Evolutionary conservation across 2,113 vertebrate species (phyloP).

Genomic region (Cygnus atratus): DNA sequence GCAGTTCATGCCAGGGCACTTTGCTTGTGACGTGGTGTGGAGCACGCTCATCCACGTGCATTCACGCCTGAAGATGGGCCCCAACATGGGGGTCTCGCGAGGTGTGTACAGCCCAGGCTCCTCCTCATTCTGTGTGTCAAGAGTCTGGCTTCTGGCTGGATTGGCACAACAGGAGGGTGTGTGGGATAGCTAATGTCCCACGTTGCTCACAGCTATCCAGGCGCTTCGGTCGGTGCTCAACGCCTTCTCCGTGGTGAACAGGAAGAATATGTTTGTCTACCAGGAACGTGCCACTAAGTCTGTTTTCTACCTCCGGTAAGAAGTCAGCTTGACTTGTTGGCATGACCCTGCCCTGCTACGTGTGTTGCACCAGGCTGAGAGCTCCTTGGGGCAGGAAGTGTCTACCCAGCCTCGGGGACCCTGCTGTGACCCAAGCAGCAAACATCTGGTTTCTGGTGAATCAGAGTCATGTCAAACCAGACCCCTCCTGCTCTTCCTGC

Average conservation of each 20-base stretch:
- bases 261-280: slow-evolving; percentile 99
- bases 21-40: slow-evolving; percentile 96
- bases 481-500: background rate
- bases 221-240: slow-evolving; percentile 94
- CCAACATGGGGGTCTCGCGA: slow-evolving; percentile 94
- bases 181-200: background rate
- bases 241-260: slow-evolving; percentile 95
- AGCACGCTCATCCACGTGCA: slow-evolving; percentile 95
- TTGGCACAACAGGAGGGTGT: background rate
- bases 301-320: slow-evolving; percentile 92
- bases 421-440: background rate
- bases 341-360: background rate
- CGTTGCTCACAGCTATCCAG: slow-evolving; percentile 85
- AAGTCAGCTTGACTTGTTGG: background rate
- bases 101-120: slow-evolving; percentile 75
- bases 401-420: background rate
- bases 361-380: background rate
- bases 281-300: slow-evolving; percentile 95
- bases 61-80: slow-evolving; percentile 95
- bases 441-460: background rate
- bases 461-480: background rate
- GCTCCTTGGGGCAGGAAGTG: background rate
- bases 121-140: accelerated
- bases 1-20: slow-evolving; percentile 97
- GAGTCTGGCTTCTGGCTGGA: background rate